Evolutionary conservation across 1,140 invertebrate species (phyloP).

Genomic region (Musca vetustissima): DNA sequence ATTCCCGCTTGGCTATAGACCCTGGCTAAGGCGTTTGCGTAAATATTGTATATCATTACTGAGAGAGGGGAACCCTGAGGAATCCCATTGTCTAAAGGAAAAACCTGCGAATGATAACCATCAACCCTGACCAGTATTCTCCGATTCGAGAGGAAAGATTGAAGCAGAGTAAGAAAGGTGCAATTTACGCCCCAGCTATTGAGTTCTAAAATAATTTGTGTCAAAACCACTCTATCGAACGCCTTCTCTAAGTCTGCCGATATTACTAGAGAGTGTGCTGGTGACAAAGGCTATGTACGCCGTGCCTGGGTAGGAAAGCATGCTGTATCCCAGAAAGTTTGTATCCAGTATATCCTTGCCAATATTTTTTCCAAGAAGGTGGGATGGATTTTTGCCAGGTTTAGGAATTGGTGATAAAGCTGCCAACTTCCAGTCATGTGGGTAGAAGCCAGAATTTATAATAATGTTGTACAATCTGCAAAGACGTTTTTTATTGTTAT

Average conservation of each 20-base stretch:
- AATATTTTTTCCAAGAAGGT: background rate
- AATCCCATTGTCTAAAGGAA: background rate
- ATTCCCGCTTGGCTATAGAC: background rate
- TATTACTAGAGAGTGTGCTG: background rate
- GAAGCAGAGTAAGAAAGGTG: background rate
- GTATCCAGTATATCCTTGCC: too few species aligned
- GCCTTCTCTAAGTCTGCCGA: background rate
- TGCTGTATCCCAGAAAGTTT: background rate
- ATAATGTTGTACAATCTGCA: background rate
- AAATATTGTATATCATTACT: background rate
- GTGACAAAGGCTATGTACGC: background rate
- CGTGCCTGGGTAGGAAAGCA: background rate
- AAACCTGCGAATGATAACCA: background rate
- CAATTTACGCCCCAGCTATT: background rate
- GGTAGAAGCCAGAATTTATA: background rate
- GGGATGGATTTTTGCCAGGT: background rate
- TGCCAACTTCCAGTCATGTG: background rate
- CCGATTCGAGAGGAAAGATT: background rate
- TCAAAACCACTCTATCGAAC: background rate
- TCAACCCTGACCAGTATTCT: background rate
- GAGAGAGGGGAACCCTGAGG: background rate
- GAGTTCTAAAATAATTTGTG: background rate
- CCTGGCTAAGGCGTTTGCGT: background rate
- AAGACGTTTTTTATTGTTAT: background rate
- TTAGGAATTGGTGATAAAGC: background rate